Percentiles rank a stretch among this genome's conserved stretches.
Evolutionary conservation across 35 echinoderm and acorn worm species (phyloP).

Genomic region (Ptychodera flava): DNA sequence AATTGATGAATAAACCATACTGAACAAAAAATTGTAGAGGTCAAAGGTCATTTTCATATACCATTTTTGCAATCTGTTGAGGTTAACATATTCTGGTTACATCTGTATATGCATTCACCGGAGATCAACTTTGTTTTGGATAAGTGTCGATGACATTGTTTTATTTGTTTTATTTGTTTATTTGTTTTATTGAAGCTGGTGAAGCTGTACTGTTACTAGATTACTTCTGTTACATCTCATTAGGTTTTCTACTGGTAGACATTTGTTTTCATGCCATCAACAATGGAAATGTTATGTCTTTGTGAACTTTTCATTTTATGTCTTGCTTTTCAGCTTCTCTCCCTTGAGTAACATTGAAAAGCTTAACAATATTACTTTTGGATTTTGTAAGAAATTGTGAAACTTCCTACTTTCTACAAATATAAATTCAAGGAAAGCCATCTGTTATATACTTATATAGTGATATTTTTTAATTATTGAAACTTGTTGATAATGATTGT

Average conservation of each 20-base stretch:
- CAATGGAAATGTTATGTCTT: too few species aligned
- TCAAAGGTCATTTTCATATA: neutral
- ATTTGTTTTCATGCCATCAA: too few species aligned
- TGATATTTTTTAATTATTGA: neutral
- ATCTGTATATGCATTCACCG: slow-evolving; percentile 2
- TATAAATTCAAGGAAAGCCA: too few species aligned
- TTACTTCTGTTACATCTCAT: neutral
- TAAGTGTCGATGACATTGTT: too few species aligned
- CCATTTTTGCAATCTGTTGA: neutral
- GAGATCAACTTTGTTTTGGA: neutral
- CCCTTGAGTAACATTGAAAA: too few species aligned
- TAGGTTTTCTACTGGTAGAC: too few species aligned
- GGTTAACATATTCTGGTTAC: neutral
- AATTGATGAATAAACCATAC: slow-evolving; percentile 19
- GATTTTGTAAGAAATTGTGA: too few species aligned
- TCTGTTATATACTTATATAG: neutral
- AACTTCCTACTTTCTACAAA: too few species aligned
- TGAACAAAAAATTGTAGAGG: neutral
- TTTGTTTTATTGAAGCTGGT: neutral
- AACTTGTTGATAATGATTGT: neutral
- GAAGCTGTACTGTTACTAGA: neutral
- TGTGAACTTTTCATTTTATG: too few species aligned
- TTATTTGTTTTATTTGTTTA: too few species aligned
- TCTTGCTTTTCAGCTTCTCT: too few species aligned
- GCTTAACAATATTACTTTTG: too few species aligned